phyloP scores from a whole-genome alignment of 2,888 invertebrate genomes.

The Noctua janthe region DNA sequence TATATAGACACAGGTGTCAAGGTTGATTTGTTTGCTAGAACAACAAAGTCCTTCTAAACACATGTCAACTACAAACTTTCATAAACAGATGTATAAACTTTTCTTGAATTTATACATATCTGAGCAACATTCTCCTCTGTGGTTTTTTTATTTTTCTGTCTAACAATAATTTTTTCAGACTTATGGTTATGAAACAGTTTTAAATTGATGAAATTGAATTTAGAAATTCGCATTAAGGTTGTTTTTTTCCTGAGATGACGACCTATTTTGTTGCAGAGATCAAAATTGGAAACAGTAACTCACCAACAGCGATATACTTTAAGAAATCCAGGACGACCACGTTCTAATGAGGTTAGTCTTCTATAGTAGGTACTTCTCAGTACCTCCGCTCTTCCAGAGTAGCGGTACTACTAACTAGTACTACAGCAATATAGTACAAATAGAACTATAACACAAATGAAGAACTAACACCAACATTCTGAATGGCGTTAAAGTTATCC shows the following conservation, averaged over 20 bases:
- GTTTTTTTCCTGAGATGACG: neutral
- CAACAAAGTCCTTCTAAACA: neutral
- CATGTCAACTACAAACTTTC: neutral
- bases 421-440: neutral
- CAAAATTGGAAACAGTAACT: slow-evolving; percentile 55
- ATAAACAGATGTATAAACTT: neutral
- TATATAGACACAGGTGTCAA: neutral
- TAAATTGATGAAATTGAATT: neutral
- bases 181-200: neutral
- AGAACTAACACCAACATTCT: neutral
- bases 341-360: slow-evolving; percentile 66
- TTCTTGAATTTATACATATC: neutral
- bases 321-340: slow-evolving; percentile 54
- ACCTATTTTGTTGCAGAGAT: slow-evolving; percentile 54
- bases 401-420: neutral
- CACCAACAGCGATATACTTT: slow-evolving; percentile 55
- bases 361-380: neutral
- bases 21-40: neutral
- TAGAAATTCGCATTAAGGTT: neutral
- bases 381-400: neutral
- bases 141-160: neutral
- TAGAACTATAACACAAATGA: neutral
- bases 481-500: too few species aligned
- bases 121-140: neutral
- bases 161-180: neutral